Conservation (phyloP, 2,797 vertebrate genomes). For the Enteromius anoplus region DNA sequence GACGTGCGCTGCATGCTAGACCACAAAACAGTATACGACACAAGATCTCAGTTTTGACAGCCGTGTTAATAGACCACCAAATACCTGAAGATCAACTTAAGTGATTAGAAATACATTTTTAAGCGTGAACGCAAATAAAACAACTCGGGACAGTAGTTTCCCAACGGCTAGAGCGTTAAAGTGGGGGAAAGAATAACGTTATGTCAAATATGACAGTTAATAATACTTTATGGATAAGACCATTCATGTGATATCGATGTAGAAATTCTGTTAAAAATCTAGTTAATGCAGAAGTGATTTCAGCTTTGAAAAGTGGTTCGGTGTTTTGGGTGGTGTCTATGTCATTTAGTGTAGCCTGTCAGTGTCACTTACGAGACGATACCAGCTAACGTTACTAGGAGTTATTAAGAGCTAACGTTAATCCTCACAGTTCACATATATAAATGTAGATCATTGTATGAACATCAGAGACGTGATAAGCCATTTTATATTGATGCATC, state of each 20-base stretch:
- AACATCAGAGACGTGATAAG: not conserved
- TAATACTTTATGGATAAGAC: not conserved
- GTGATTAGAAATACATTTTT: not conserved
- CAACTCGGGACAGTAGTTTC: not conserved
- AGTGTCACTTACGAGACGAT: constrained; percentile 4
- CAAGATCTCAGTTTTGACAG: not conserved
- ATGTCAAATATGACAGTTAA: not conserved
- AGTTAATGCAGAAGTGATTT: not conserved
- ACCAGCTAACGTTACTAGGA: too few relatives aligned
- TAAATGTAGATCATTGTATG: not conserved
- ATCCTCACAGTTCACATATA: not conserved
- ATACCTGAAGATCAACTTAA: not conserved
- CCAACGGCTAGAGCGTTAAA: not conserved
- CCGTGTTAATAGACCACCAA: not conserved
- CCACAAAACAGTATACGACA: not conserved
- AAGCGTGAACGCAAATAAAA: not conserved
- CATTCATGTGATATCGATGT: not conserved
- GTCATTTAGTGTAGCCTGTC: constrained; percentile 4
- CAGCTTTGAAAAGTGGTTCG: not conserved
- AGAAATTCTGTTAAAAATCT: too few relatives aligned
- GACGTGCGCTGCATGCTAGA: too few relatives aligned
- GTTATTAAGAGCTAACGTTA: not conserved
- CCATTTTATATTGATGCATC: not conserved
- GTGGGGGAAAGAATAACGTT: too few relatives aligned
- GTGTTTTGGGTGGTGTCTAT: constrained; percentile 20